phyloP scores from a whole-genome alignment of 2,797 vertebrate genomes.

The Rhinogobio ventralis region DNA sequence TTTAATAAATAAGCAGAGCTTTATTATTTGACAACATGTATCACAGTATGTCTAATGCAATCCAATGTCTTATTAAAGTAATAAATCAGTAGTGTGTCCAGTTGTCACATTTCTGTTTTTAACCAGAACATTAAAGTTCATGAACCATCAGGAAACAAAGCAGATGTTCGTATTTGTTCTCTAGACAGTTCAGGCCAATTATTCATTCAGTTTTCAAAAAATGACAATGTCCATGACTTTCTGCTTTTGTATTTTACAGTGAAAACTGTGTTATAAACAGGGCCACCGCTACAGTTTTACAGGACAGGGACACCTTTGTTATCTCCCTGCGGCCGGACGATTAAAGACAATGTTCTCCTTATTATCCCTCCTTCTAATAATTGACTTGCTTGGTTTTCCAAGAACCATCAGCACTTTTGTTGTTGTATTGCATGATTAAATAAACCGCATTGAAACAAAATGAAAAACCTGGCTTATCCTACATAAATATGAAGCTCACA shows the following conservation, averaged over 20 bases:
- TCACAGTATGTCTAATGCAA: slow-evolving; percentile 37
- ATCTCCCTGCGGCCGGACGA: background rate
- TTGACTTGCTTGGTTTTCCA: no score
- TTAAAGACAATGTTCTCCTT: background rate
- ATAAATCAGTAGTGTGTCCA: slow-evolving; percentile 29
- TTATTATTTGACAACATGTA: slow-evolving; percentile 42
- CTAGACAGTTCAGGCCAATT: slow-evolving; percentile 72
- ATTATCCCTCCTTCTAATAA: background rate
- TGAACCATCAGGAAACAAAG: slow-evolving; percentile 70
- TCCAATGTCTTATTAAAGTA: slow-evolving; percentile 13
- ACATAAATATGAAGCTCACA: background rate
- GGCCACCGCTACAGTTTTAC: background rate
- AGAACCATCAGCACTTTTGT: slow-evolving; percentile 40
- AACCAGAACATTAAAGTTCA: slow-evolving; percentile 70
- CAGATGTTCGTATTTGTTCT: slow-evolving; percentile 38
- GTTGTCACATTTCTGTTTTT: slow-evolving; percentile 45
- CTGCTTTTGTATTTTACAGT: slow-evolving; percentile 2
- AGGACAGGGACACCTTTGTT: background rate
- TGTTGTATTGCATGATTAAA: slow-evolving; percentile 45
- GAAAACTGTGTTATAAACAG: background rate
- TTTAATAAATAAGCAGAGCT: slow-evolving; percentile 62
- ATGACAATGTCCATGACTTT: no score
- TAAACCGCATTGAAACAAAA: slow-evolving; percentile 8
- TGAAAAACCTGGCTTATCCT: slow-evolving; percentile 28
- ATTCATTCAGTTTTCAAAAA: slow-evolving; percentile 71